Base-by-base conservation (phyloP, 1,140 invertebrate genomes). In the Drosophila albomicans region DNA sequence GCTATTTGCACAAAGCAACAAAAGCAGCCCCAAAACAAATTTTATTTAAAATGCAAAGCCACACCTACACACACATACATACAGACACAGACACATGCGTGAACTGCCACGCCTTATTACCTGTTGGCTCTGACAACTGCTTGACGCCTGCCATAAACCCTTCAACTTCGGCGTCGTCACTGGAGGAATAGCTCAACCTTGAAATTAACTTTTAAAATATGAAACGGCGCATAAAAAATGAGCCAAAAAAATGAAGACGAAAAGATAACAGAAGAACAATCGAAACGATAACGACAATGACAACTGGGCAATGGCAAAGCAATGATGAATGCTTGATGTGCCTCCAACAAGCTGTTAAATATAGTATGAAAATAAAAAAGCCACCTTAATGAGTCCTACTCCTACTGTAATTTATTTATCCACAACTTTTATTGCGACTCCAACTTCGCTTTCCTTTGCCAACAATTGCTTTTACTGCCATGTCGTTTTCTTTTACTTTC, bases 141-240 rank as follows among this genome's bases (percentile, higher is more conserved):
- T 74, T 74, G 71, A 62, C 49, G 63, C 54, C 76, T 64, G 65
- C 49, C 68, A 73, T 68, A 74, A 87, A 88, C 84, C 84, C 84
- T 88, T 88, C 79, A 79, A 48, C 67, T 61, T 25, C 41, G 25
- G n/a, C 61, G 35, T n/a, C 54, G 54, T 20, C 54, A 11, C 54
- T 16, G 59, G 20, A 59, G 66, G 65, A 84, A 81, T 87, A 87
- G 82, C 77, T 91, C 79, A 91, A 77, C 87, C 87, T 91, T 91
- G 87, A 91, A 91, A 91, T 91, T 87, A 91, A 91, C 78, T 91
- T 91, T 78, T 72, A 75, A 85, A 84, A 78, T 85, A 81, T 74
- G 74, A 88, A 73, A 69, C 54, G 51, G 35, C 63, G 41, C 52
- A 66, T 41, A 57, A 71, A 59, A 13, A 48, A 30, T 35, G 64